These are phyloP conservation scores for Tenthredo notha DNA, from an alignment of 2,888 invertebrate genomes.

Conservation along the genomic window DNA sequence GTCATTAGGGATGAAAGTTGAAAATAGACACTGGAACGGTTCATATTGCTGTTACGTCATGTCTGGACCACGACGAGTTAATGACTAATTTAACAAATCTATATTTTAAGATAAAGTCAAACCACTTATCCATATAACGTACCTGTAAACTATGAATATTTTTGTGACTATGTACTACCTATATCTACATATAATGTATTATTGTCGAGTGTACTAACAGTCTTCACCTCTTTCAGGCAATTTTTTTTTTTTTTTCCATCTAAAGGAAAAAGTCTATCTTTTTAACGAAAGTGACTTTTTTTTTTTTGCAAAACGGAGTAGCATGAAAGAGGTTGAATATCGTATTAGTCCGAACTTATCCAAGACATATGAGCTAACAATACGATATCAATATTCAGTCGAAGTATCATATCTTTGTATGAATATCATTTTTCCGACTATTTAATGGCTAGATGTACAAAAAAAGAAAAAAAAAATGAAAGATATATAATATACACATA, in stretches of 20 bases:
- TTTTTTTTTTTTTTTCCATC: background rate
- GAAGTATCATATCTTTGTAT: slow-evolving; percentile 11
- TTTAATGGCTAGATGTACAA: slow-evolving; percentile 4
- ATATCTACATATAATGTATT: background rate
- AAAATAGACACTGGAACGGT: background rate
- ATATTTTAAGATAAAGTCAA: slow-evolving; percentile 6
- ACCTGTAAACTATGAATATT: slow-evolving; percentile 32
- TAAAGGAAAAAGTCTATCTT: background rate
- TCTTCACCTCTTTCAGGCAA: background rate
- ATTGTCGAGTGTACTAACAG: background rate
- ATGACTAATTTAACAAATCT: background rate
- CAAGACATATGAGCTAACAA: background rate
- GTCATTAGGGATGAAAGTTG: slow-evolving; percentile 28
- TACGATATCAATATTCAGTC: background rate
- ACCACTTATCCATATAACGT: slow-evolving; percentile 1
- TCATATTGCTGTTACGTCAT: background rate
- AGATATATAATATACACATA: background rate
- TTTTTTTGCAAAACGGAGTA: background rate
- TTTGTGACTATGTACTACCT: slow-evolving; percentile 23
- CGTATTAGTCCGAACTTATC: background rate
- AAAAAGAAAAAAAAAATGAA: no score
- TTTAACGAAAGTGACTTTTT: background rate
- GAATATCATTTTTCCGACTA: slow-evolving; percentile 29
- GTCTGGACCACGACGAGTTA: slow-evolving; percentile 7
- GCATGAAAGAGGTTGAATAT: background rate